These are phyloP conservation scores for Nylanderia fulva DNA, from an alignment of 1,140 invertebrate species.

Conservation along the genomic window DNA sequence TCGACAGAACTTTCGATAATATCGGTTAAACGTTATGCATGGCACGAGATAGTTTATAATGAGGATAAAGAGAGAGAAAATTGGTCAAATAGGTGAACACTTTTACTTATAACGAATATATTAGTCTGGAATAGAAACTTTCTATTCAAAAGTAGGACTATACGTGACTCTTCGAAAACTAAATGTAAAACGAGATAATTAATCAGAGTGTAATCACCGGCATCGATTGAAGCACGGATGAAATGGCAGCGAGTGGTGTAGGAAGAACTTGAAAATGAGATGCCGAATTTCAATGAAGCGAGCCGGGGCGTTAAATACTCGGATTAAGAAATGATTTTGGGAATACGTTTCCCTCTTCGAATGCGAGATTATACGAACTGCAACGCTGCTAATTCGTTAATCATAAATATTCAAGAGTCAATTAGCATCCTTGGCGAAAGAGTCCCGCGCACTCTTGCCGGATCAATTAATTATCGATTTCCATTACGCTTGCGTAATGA, in stretches of 20 bases:
- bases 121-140: background rate
- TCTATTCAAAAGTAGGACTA: background rate
- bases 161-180: background rate
- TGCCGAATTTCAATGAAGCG: conserved; percentile 1
- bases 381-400: conserved; percentile 70
- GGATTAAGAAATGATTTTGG: conserved; percentile 22
- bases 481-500: conserved; percentile 76
- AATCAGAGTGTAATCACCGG: background rate
- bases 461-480: conserved; percentile 81
- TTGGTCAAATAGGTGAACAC: background rate
- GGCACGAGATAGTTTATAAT: background rate
- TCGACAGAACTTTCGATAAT: background rate
- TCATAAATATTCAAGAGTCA: conserved; percentile 80
- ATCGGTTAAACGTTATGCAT: background rate
- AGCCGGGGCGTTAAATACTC: background rate
- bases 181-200: background rate
- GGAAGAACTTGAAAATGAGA: background rate
- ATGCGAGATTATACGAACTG: conserved; percentile 26
- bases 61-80: background rate
- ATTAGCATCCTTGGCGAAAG: conserved; percentile 69
- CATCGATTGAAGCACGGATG: background rate
- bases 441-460: conserved; percentile 45
- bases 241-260: background rate
- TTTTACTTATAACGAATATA: background rate
- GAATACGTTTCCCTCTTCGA: background rate